Evolutionary conservation across 2,113 vertebrate species (phyloP), one percentile per base, ranked within the genome.

Genomic region (Ardeotis arabs): DNA sequence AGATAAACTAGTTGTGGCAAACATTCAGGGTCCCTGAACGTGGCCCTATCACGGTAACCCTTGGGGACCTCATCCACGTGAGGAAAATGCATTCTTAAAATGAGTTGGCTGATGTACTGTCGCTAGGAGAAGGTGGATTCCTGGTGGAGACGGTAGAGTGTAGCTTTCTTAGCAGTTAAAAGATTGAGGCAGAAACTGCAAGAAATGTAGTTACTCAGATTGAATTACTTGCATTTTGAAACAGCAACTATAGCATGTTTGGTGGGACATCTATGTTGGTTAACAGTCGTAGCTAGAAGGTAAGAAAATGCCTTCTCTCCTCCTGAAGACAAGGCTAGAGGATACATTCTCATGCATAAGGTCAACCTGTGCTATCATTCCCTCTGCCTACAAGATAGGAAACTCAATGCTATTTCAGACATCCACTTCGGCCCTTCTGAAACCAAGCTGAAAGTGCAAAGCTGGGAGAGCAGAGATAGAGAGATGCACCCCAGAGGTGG

Each of bases 341-440:
- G 44, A 8, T 1, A 2, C 29, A 45, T 55, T 27, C 31, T 62
- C 16, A 7, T 0, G 35, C 0, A 0, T 13, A 39, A 39, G 22
- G 45, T 24, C 50, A 64, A 1, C 10, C 80, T 58, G 63, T 8
- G 63, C 41, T 62, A 2, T 23, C 45, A 2, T 16, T n/a, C 9
- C 25, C 23, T 62, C 55, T 39, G 4, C 10, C 63, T 77, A 7
- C 18, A 7, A 25, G 50, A 7, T 2, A 35, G 84, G 80, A 20
- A 39, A 6, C 31, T 56, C 16, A 2, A 16, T 0, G 0, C 5
- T 33, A 0, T 2, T 4, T 22, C 69, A 78, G 55, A 19, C 35
- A 12, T 2, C 28, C 9, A 0, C 66, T 50, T 23, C 18, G 52
- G n/a, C n/a, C 41, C n/a, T 29, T 35, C 37, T 23, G 35, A 25